phyloP scores from a whole-genome alignment of 2,113 vertebrate genomes.

The Corapipo altera region DNA sequence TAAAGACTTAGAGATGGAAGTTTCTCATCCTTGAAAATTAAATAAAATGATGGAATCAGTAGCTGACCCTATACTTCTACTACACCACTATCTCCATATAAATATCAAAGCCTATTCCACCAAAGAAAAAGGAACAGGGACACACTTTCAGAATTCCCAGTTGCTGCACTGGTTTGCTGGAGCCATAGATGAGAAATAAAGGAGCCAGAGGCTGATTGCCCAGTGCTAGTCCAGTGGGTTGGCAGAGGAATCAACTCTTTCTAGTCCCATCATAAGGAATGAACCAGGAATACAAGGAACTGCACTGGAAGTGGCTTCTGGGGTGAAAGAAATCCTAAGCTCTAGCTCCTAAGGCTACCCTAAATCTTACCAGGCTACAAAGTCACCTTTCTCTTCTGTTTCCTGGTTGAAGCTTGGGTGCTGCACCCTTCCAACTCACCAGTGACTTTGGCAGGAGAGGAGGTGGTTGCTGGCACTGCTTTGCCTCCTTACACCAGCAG shows the following conservation, averaged over 20 bases:
- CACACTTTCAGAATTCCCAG: not conserved
- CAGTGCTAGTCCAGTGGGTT: not conserved
- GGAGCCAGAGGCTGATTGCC: not conserved
- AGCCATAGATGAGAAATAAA: not conserved
- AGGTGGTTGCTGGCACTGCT: not conserved
- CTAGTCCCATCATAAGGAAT: not conserved
- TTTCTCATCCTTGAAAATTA: not conserved
- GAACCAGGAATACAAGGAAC: not conserved
- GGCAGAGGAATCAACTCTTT: not conserved
- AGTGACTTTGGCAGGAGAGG: not conserved
- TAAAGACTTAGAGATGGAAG: not conserved
- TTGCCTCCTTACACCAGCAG: not conserved
- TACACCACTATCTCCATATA: not conserved
- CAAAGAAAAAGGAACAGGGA: not conserved
- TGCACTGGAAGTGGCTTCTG: not conserved
- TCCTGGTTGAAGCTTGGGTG: not conserved
- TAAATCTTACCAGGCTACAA: not conserved
- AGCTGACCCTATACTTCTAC: not conserved
- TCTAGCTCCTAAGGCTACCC: not conserved
- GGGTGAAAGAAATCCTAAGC: no score
- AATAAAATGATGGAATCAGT: not conserved
- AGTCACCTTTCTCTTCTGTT: not conserved
- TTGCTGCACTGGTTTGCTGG: not conserved
- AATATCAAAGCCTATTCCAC: not conserved
- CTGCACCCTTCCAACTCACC: not conserved